Evolutionary conservation across 1,140 invertebrate genomes (phyloP), one percentile per base, ranked within the genome.

Genomic region (Amyelois transitella): DNA sequence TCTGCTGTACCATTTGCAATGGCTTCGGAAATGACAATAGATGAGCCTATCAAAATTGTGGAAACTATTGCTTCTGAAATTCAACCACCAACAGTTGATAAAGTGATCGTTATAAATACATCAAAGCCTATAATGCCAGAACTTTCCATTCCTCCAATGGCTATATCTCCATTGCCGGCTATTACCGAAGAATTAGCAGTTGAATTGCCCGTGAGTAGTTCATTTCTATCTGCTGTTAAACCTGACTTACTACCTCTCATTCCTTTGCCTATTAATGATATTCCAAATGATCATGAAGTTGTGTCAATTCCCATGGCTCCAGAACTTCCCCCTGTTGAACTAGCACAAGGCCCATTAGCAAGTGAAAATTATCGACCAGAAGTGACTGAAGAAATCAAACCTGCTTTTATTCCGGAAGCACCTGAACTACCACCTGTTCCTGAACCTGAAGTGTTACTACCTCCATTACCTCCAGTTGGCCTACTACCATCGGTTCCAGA

Each of bases 371-470:
- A 2, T n/a, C 12, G 28, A 28, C 2, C 22, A n/a, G 49, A 3
- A 28, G 22, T 51, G 6, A 12, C 22, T 43, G 19, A 53, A 32
- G 44, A 28, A 28, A 21, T 52, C 5, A 44, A 44, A 14, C 51
- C 51, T 1, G 17, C 20, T 48, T 12, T 17, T 55, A 47, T 55
- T 43, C 17, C 59, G 12, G 43, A 59, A 51, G 45, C 50, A 43
- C 51, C 51, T 22, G 18, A 19, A 47, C 7, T 47, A 10, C 44
- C 28, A 32, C 28, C 28, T 12, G 1, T 32, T 32, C 12, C 28
- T 4, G 10, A 2, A 6, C 10, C 28, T 6, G 28, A 32, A 32
- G 10, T 6, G 2, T 24, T 24, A 5, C 8, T 8, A 5, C 4
- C 44, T 20, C 14, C 18, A 8, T 2, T 47, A 20, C 10, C 43